A percentile compares a stretch with the other conserved stretches of the same genome.
These are phyloP conservation scores for Tipula vernalis DNA, from an alignment of 2,888 invertebrate genomes.

Conservation along the genomic window DNA sequence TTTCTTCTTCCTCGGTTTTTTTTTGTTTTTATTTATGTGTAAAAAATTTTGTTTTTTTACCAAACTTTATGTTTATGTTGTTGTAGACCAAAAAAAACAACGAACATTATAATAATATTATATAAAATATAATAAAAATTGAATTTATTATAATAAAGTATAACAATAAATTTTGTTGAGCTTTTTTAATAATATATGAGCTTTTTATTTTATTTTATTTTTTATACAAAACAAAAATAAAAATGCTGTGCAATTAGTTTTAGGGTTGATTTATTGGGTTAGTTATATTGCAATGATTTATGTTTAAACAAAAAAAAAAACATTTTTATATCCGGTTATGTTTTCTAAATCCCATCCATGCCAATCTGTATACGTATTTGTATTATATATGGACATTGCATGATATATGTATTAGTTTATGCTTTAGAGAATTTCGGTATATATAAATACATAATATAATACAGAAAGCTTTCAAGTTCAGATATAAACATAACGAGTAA, in stretches of 20 bases:
- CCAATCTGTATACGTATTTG: not conserved
- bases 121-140: not conserved
- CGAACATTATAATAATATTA: not conserved
- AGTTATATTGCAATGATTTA: not conserved
- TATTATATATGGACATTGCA: not conserved
- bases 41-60: not conserved
- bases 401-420: not conserved
- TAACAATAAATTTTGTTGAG: not conserved
- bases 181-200: slow-evolving; percentile 4
- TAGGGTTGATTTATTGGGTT: slow-evolving; percentile 4
- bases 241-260: not conserved
- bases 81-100: not conserved
- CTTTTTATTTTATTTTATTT: not conserved
- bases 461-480: not conserved
- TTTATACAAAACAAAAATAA: not conserved
- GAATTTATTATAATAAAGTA: slow-evolving; percentile 4
- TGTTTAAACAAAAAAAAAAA: not conserved
- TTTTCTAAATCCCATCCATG: not conserved
- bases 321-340: not conserved
- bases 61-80: not conserved
- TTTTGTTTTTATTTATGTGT: not conserved
- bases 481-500: not conserved
- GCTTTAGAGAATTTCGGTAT: not conserved
- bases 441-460: not conserved
- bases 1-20: not conserved